Base-by-base conservation (phyloP, 2,113 vertebrate species). In the Hemicordylus capensis region DNA sequence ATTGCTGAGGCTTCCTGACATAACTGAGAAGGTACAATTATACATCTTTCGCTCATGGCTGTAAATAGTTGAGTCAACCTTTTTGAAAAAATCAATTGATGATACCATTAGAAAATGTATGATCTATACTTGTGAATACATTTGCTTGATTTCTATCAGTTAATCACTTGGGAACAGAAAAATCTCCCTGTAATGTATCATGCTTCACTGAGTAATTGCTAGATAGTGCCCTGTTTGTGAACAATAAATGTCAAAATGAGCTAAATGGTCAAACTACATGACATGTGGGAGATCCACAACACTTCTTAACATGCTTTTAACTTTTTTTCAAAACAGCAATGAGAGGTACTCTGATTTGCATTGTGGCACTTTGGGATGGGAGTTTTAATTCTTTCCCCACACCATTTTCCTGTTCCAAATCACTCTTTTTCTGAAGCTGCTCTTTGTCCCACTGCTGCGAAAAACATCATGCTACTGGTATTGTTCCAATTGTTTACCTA, bases 191-290 rank as follows among this genome's bases (percentile, higher is more conserved):
- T 88, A 44, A 87, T 80, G 88, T 94, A 51, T 17, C 48, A 66
- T 77, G 63, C 90, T 92, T 92, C 93, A 92, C 58, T 90, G 70
- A 87, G 85, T 91, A 89, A 93, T 91, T 76, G 46, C 51, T 63
- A 42, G 14, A 0, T 83, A 80, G 15, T 1, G 0, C 80, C 34
- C 75, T 95, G 83, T 96, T 96, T 96, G 64, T 84, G 93, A 87
- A 76, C 76, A 90, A 90, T 94, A 93, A 96, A 94, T 80, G 73
- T 39, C 58, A 89, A 89, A 92, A 85, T 88, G 80, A 92, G 92
- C 83, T 14, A 87, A 90, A 84, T 85, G 6, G 70, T 28, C n/a
- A 48, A 46, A 64, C 20, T 51, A 11, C 12, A 37, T 5, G 42
- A 4, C 20, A 8, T 26, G 24, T 10, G 31, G 28, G 4, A 46